These are phyloP conservation scores for Camponotus fellah DNA, from an alignment of 2,888 invertebrate species.

Conservation along the genomic window DNA sequence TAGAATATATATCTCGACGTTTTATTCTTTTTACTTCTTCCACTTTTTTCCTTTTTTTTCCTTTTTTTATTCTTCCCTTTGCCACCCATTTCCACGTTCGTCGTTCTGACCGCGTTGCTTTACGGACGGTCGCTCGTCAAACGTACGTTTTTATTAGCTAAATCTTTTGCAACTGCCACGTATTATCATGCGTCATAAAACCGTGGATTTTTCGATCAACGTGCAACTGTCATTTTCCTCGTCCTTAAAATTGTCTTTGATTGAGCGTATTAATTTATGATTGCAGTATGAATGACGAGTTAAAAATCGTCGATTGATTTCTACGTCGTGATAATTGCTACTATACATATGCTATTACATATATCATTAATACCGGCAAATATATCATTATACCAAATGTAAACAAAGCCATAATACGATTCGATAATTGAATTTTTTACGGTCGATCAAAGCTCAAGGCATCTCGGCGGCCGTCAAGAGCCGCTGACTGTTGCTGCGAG, in stretches of 20 bases:
- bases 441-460: slow-evolving; percentile 52
- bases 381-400: slow-evolving; percentile 70
- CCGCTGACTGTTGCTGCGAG: slow-evolving; percentile 45
- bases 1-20: slow-evolving; percentile 77
- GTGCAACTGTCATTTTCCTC: slow-evolving; percentile 41
- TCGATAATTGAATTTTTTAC: slow-evolving; percentile 77
- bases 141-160: slow-evolving; percentile 70
- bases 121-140: slow-evolving; percentile 66
- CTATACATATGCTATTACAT: slow-evolving; percentile 4
- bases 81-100: slow-evolving; percentile 45
- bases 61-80: slow-evolving; percentile 31
- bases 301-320: background rate
- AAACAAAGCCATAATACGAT: slow-evolving; percentile 76
- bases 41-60: slow-evolving; percentile 33
- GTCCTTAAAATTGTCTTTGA: slow-evolving; percentile 29
- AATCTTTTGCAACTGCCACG: slow-evolving; percentile 70
- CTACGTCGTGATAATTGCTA: background rate
- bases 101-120: slow-evolving; percentile 72
- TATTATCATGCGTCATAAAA: slow-evolving; percentile 68
- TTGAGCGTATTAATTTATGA: background rate
- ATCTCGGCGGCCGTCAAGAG: slow-evolving; percentile 58
- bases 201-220: slow-evolving; percentile 64
- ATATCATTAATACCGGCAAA: slow-evolving; percentile 44
- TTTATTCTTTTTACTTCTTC: slow-evolving; percentile 61
- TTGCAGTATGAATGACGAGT: background rate